These are phyloP conservation scores for Aspidapion aeneum DNA, from an alignment of 2,888 invertebrate species.

Conservation along the genomic window DNA sequence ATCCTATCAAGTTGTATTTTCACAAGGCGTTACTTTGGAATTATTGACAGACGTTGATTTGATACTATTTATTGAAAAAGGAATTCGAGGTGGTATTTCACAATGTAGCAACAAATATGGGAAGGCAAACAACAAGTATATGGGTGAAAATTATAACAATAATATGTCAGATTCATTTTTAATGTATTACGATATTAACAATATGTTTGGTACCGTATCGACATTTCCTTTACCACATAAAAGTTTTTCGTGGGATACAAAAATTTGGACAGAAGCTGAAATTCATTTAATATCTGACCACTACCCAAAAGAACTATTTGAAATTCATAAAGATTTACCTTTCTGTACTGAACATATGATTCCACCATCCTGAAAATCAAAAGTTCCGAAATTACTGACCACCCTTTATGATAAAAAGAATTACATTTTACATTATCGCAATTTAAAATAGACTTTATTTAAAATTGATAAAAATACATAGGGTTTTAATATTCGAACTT, in stretches of 20 bases:
- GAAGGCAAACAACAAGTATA: constrained; percentile 40
- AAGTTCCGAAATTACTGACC: constrained; percentile 8
- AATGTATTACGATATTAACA: constrained; percentile 34
- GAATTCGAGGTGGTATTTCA: constrained; percentile 36
- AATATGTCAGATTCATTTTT: constrained; percentile 28
- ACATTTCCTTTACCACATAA: constrained; percentile 32
- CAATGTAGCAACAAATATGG: constrained; percentile 34
- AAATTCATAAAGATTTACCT: constrained; percentile 12
- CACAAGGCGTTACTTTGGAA: constrained; percentile 34
- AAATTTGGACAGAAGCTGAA: neutral
- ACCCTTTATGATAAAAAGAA: constrained; percentile 4
- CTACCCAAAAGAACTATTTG: constrained; percentile 9
- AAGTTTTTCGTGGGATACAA: constrained; percentile 32
- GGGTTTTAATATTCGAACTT: neutral
- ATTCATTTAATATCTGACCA: neutral
- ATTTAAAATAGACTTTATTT: constrained; percentile 8
- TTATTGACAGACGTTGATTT: constrained; percentile 39
- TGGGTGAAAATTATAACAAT: constrained; percentile 30
- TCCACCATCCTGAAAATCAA: constrained; percentile 5
- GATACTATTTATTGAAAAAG: constrained; percentile 34
- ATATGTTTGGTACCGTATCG: constrained; percentile 29
- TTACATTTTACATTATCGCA: constrained; percentile 10
- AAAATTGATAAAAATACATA: constrained; percentile 10
- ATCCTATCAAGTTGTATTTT: constrained; percentile 32
- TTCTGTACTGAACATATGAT: constrained; percentile 10